These are phyloP conservation scores for Syrista parreyssii DNA, from an alignment of 2,888 invertebrate genomes.

Conservation along the genomic window DNA sequence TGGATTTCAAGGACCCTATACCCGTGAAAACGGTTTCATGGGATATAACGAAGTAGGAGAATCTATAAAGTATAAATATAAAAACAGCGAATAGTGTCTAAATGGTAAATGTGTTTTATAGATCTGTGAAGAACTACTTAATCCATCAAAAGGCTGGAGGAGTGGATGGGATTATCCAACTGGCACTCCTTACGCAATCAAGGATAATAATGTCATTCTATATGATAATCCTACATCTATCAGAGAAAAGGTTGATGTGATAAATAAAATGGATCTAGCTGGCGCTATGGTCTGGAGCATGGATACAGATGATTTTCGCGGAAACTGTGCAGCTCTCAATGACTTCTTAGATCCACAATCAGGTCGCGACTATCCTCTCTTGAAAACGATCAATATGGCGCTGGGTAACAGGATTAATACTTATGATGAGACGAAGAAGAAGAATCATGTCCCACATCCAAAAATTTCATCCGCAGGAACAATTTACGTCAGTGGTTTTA, in stretches of 20 bases:
- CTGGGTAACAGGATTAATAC: constrained; percentile 51
- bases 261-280: constrained; percentile 67
- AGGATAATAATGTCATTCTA: constrained; percentile 75
- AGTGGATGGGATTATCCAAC: constrained; percentile 70
- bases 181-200: constrained; percentile 73
- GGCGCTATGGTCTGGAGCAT: constrained; percentile 92
- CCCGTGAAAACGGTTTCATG: constrained; percentile 83
- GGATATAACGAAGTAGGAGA: constrained; percentile 84
- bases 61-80: background rate
- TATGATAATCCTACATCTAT: constrained; percentile 84
- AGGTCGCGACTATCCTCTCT: constrained; percentile 73
- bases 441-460: background rate
- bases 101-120: constrained; percentile 25
- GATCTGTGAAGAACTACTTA: constrained; percentile 50
- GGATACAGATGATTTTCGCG: constrained; percentile 88
- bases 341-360: constrained; percentile 33
- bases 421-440: background rate
- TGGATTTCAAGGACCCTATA: constrained; percentile 83
- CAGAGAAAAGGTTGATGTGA: constrained; percentile 72
- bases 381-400: constrained; percentile 79
- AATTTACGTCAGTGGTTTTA: background rate
- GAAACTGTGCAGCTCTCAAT: constrained; percentile 69
- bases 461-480: background rate
- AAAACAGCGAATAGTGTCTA: background rate
- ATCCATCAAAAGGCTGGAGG: constrained; percentile 66